phyloP scores from a whole-genome alignment of 1,140 invertebrate species.

The Physella acuta region DNA sequence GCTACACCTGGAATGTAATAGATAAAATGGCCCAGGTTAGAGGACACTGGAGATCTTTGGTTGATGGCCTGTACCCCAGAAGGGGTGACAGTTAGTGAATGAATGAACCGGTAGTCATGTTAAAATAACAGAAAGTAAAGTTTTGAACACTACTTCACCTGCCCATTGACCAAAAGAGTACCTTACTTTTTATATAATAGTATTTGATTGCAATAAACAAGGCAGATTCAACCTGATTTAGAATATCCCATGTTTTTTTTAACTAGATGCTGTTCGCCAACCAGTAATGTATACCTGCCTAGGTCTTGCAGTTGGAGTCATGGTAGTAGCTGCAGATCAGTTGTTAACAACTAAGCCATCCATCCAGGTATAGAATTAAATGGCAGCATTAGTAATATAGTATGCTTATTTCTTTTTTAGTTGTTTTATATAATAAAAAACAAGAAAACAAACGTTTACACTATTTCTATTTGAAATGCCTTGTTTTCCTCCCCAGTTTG shows the following conservation, averaged over 20 bases:
- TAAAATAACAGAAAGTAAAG: no score
- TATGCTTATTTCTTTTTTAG: no score
- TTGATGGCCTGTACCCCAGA: no score
- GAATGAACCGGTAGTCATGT: no score
- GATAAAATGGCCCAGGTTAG: no score
- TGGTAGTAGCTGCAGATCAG: constrained; percentile 72
- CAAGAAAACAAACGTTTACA: no score
- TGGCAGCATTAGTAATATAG: no score
- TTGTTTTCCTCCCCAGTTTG: background rate
- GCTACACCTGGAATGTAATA: no score
- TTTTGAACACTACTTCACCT: no score
- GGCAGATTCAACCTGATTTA: background rate
- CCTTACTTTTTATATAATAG: background rate
- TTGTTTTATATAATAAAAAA: no score
- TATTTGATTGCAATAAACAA: background rate
- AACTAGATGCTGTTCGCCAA: constrained; percentile 71
- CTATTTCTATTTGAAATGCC: background rate
- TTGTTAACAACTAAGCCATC: constrained; percentile 70
- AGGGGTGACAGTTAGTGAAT: no score
- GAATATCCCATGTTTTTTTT: constrained; percentile 18
- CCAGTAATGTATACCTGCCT: constrained; percentile 76
- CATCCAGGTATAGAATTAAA: constrained; percentile 65
- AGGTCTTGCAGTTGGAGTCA: constrained; percentile 73
- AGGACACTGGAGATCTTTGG: no score
- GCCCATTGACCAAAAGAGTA: background rate